Evolutionary conservation across 23 tunicate species (phyloP), one percentile per base, ranked within the genome.

Genomic region (Clavelina lepadiformis): DNA sequence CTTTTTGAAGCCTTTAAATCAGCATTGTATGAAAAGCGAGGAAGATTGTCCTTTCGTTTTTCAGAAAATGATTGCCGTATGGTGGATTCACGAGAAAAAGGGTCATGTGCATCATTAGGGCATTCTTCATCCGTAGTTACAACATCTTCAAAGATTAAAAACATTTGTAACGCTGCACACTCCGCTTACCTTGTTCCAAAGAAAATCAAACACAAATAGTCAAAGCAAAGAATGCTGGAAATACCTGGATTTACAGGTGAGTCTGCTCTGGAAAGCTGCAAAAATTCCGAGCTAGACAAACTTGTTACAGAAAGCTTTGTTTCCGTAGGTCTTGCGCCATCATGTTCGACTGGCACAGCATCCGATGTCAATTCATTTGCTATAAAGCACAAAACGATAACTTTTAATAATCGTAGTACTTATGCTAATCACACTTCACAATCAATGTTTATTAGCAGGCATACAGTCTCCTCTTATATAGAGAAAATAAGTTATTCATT

Each of bases 1-100:
- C n/a, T n/a, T n/a, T n/a, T n/a, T n/a, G n/a, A n/a, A n/a, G n/a
- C n/a, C n/a, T n/a, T n/a, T n/a, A n/a, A n/a, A n/a, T n/a, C n/a
- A n/a, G n/a, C n/a, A n/a, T 63, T 62, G 51, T 21, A 21, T 33
- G 23, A 28, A 24, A 62, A 75, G 18, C 62, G 51, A 30, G 73
- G 54, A 2, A 51, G 66, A 0, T 63, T 67, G 28, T 82, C 85
- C 35, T 66, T 57, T 34, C 95, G 56, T 37, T 86, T 86, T 35
- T 86, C 95, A 22, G 95, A 86, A 26, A 86, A 77, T 28, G 95
- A 86, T 41, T 86, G 95, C 0, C 95, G 74, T 18, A 71, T 57
- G 19, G 75, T 65, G 0, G 85, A 77, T 32, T 86, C 95, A 8
- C 95, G 61, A 3, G 77, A 81, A 56, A 86, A 86, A 5, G 95